phyloP scores from a whole-genome alignment of 2,797 vertebrate genomes.

The Rallus crepitans region DNA sequence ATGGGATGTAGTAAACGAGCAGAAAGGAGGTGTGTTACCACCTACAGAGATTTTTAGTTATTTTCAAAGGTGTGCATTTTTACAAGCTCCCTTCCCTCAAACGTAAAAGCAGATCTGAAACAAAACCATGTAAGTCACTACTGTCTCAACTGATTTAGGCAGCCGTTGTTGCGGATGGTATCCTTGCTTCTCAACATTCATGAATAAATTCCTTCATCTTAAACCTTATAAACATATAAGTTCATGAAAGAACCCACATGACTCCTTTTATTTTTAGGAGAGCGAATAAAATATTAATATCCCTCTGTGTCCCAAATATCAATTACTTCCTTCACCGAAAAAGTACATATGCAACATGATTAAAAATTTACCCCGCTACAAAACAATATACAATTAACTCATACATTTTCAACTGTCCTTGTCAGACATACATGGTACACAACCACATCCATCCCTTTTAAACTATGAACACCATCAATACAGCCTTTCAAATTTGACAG shows the following conservation, averaged over 20 bases:
- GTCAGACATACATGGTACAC: background rate
- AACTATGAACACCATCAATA: conserved; percentile 44
- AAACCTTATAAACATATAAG: conserved; percentile 53
- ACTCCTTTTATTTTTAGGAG: conserved; percentile 76
- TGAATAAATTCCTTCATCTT: conserved; percentile 74
- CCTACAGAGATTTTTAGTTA: background rate
- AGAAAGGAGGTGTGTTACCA: background rate
- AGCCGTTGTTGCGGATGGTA: conserved; percentile 44
- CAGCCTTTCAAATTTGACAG: conserved; percentile 64
- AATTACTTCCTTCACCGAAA: conserved; percentile 66
- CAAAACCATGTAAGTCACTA: conserved; percentile 28
- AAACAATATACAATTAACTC: conserved; percentile 73
- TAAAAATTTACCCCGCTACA: conserved; percentile 75
- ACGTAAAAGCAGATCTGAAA: conserved; percentile 56
- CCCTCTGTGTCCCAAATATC: conserved; percentile 66
- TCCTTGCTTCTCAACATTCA: conserved; percentile 60
- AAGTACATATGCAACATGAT: conserved; percentile 43
- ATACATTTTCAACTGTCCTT: background rate
- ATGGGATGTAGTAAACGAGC: background rate
- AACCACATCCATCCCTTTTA: conserved; percentile 34
- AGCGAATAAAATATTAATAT: conserved; percentile 75
- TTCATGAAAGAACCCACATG: conserved; percentile 61
- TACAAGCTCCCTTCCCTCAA: conserved; percentile 25
- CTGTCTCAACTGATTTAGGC: conserved; percentile 50
- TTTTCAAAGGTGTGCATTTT: conserved; percentile 22